Evolutionary conservation across 2,888 invertebrate genomes (phyloP), one percentile per base, ranked within the genome.

Genomic region (Tribolium freemani): DNA sequence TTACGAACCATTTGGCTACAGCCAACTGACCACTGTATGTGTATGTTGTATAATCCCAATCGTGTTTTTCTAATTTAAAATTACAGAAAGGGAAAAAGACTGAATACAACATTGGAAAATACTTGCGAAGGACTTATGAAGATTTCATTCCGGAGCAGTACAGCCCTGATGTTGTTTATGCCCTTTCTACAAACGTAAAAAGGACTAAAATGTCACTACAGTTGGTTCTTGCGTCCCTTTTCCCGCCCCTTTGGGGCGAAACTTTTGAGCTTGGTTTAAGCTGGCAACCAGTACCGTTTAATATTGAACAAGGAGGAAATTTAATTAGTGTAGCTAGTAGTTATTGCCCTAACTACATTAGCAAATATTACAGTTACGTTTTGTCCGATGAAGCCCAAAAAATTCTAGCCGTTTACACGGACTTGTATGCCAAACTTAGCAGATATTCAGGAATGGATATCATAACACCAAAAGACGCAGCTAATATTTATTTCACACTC

Each of bases 181-280:
- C 66, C 5, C 2, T 53, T 13, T 54, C 54, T 0, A 66, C 66
- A 26, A 54, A 66, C 21, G 31, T 53, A 1, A 66, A 66, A 45
- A 54, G 66, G 13, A 66, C 66, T 8, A 66, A 66, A 45, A 66
- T 66, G 66, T 54, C 66, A 0, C 20, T 66, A 8, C 9, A 66
- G 44, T 13, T 66, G 13, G 66, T 66, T 1, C 54, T 66, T 10
- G 20, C 66, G 1, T 6, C n/a, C 0, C 45, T 66, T 4, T 66
- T 66, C 26, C 54, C 66, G 10, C 66, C 66, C 3, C 20, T 45
- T 11, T 6, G 4, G 9, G 16, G 10, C 5, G 66, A 66, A 2
- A 10, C 6, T 2, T 26, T 54, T 11, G n/a, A 38, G 6, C 6
- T 13, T 4, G 8, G 9, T 44, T n/a, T 54, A 16, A 5, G 54